A percentile compares a stretch with the other conserved stretches of the same genome.
phyloP scores from a whole-genome alignment of 2,113 vertebrate genomes.

The Rostratula benghalensis region DNA sequence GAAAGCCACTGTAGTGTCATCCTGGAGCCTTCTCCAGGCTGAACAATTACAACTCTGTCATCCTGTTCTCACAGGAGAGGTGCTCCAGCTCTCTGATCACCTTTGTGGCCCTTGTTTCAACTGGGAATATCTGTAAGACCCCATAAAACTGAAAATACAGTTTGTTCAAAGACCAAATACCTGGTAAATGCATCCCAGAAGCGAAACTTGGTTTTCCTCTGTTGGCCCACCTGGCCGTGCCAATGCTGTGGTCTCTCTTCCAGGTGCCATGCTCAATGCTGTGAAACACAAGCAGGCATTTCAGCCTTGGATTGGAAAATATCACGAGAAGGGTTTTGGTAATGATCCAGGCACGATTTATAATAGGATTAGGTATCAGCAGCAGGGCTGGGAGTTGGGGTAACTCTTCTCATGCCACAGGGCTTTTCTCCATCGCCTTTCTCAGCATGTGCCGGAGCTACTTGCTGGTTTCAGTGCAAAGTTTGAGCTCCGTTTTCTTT shows the following conservation, averaged over 20 bases:
- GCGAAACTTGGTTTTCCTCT: background rate
- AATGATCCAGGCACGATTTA: background rate
- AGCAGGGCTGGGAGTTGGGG: background rate
- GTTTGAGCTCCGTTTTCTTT: background rate
- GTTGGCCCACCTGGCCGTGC: background rate
- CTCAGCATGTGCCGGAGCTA: rapidly evolving
- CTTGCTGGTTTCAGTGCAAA: background rate
- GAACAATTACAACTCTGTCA: background rate
- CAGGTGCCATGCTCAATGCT: background rate
- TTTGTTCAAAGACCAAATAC: background rate
- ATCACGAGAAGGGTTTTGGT: background rate
- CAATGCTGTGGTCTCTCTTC: rapidly evolving
- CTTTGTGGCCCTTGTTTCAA: background rate
- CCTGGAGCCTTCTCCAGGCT: background rate
- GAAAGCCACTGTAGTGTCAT: background rate
- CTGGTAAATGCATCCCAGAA: background rate
- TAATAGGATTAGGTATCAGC: background rate
- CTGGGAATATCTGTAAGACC: background rate
- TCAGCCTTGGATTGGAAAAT: background rate
- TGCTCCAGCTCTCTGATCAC: background rate
- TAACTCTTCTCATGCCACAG: background rate
- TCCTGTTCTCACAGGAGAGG: background rate
- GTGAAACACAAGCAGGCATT: rapidly evolving
- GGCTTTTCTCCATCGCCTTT: background rate
- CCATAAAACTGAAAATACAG: background rate